These are phyloP conservation scores for Listronotus bonariensis DNA, from an alignment of 1,140 invertebrate genomes.

Conservation along the genomic window DNA sequence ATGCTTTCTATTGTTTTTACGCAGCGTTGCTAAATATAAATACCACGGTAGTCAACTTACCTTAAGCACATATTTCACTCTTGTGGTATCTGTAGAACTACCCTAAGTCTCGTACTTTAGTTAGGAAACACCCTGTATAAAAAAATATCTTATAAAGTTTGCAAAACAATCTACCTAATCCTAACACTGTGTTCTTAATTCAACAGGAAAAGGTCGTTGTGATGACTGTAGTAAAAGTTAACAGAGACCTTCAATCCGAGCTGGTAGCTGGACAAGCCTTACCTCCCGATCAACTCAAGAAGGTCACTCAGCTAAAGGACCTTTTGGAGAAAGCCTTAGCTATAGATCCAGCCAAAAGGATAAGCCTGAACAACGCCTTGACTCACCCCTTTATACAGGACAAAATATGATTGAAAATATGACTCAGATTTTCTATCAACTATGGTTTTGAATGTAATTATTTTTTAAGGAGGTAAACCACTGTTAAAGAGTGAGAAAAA, in stretches of 20 bases:
- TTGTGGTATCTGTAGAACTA: too few species aligned
- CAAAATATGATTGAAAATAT: conserved; percentile 65
- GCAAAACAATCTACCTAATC: too few species aligned
- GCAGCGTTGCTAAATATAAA: too few species aligned
- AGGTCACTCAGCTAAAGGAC: conserved; percentile 92
- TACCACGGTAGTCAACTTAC: too few species aligned
- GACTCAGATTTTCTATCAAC: too few species aligned
- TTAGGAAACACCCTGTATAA: too few species aligned
- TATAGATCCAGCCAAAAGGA: conserved; percentile 90
- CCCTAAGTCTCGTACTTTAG: too few species aligned
- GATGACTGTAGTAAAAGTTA: conserved; percentile 88
- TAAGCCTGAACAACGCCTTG: conserved; percentile 91
- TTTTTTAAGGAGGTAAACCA: conserved; percentile 25
- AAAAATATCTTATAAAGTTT: too few species aligned
- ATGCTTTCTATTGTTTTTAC: too few species aligned
- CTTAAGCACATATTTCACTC: too few species aligned
- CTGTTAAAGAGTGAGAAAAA: conserved; percentile 13
- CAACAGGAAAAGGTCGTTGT: conserved; percentile 94
- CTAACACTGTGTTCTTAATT: conserved; percentile 8
- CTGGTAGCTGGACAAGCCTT: conserved; percentile 86
- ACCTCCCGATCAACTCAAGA: conserved; percentile 85
- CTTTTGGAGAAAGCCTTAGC: conserved; percentile 92
- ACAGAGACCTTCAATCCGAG: conserved; percentile 84
- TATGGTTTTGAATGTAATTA: too few species aligned
- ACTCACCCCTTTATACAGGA: conserved; percentile 97